These are phyloP conservation scores for Hirtodrosophila confusa DNA, from an alignment of 2,888 invertebrate species.

Conservation along the genomic window DNA sequence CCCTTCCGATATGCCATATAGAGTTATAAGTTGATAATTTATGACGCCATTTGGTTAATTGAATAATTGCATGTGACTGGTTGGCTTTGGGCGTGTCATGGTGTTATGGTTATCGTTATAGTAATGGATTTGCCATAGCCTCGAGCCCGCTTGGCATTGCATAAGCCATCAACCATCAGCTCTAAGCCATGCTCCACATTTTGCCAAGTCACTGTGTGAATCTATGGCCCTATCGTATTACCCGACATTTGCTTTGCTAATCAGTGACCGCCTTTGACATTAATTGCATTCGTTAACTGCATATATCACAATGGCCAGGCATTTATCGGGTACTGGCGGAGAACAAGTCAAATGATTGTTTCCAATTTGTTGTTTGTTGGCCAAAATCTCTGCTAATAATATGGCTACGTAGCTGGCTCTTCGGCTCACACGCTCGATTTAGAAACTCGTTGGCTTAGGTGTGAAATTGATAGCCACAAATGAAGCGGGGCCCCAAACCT, in stretches of 20 bases:
- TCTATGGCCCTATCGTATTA: slow-evolving; percentile 60
- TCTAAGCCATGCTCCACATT: slow-evolving; percentile 44
- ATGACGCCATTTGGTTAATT: slow-evolving; percentile 78
- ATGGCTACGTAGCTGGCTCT: slow-evolving; percentile 20
- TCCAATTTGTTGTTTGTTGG: slow-evolving; percentile 18
- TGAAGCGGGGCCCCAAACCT: slow-evolving; percentile 52
- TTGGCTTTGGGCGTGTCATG: slow-evolving; percentile 54
- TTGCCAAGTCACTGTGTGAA: slow-evolving; percentile 26
- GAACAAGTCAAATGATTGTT: slow-evolving; percentile 20
- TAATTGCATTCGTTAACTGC: slow-evolving; percentile 22
- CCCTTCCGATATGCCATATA: slow-evolving; percentile 34
- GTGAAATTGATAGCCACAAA: slow-evolving; percentile 75
- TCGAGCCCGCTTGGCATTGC: slow-evolving; percentile 42
- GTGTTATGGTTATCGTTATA: slow-evolving; percentile 34
- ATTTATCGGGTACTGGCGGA: not conserved
- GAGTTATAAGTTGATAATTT: slow-evolving; percentile 61
- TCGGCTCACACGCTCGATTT: slow-evolving; percentile 24
- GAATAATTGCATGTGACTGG: slow-evolving; percentile 77
- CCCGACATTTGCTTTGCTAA: slow-evolving; percentile 50
- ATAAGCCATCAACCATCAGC: slow-evolving; percentile 54
- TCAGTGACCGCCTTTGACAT: slow-evolving; percentile 45
- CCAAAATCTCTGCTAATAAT: slow-evolving; percentile 29
- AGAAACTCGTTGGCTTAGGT: slow-evolving; percentile 68
- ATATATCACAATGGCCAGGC: not conserved
- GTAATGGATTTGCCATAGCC: slow-evolving; percentile 42